Evolutionary conservation across 2,797 vertebrate species (phyloP).

Genomic region (Mus minutoides): DNA sequence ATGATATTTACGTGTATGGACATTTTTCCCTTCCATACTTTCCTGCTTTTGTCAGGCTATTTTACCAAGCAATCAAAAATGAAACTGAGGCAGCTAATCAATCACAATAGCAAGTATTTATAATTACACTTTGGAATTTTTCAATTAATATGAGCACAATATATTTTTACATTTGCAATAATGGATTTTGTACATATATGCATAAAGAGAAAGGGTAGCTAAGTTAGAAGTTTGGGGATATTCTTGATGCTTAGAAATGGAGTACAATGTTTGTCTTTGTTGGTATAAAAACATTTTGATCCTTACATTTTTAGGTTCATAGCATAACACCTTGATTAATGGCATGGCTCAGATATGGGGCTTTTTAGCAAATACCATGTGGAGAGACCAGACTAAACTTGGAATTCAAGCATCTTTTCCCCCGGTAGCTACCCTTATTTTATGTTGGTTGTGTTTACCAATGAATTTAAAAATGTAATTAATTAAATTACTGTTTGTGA

Average conservation of each 20-base stretch:
- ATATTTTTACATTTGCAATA: background rate
- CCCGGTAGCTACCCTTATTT: constrained; percentile 32
- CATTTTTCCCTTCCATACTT: background rate
- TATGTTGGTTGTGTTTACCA: constrained; percentile 54
- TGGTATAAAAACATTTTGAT: constrained; percentile 20
- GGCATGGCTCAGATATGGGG: constrained; percentile 39
- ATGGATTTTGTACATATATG: background rate
- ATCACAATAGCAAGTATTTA: constrained; percentile 54
- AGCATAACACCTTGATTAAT: constrained; percentile 60
- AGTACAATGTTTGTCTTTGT: constrained; percentile 15
- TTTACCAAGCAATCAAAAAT: background rate
- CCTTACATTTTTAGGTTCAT: background rate
- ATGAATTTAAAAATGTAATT: constrained; percentile 58
- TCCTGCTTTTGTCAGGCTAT: background rate
- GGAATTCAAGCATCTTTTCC: constrained; percentile 47
- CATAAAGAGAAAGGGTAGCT: background rate
- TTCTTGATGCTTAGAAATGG: background rate
- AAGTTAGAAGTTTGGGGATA: background rate
- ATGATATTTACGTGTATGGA: background rate
- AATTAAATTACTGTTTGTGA: constrained; percentile 62
- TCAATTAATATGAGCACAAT: background rate
- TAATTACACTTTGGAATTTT: constrained; percentile 36
- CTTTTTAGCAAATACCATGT: constrained; percentile 69
- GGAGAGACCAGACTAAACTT: constrained; percentile 59
- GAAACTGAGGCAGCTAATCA: background rate